phyloP scores from a whole-genome alignment of 2,797 vertebrate species.

The Etheostoma perlongum region DNA sequence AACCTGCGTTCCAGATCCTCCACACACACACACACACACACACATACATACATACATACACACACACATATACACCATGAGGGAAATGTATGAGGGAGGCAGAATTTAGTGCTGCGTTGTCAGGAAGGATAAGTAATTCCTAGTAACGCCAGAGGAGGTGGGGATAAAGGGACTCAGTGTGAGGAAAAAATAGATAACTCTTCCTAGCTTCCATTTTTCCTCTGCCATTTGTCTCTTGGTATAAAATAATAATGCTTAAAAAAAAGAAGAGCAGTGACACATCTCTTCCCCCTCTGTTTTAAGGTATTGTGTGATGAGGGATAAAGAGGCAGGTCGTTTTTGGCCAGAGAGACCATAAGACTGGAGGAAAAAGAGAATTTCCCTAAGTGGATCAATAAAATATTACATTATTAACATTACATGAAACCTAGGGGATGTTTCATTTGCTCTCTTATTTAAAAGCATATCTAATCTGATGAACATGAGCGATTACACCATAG shows the following conservation, averaged over 20 bases:
- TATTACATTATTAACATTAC: conserved; percentile 50
- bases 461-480: conserved; percentile 30
- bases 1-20: conserved; percentile 74
- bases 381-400: conserved; percentile 48
- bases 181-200: conserved; percentile 72
- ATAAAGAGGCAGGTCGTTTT: conserved; percentile 24
- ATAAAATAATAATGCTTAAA: conserved; percentile 68
- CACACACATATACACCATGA: conserved; percentile 28
- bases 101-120: conserved; percentile 79
- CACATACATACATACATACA: conserved; percentile 28
- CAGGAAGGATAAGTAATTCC: conserved; percentile 80
- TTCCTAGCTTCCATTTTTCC: conserved; percentile 54
- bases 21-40: conserved; percentile 28
- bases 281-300: conserved; percentile 40
- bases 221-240: conserved; percentile 66
- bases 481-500: conserved; percentile 23
- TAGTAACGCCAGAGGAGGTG: conserved; percentile 72
- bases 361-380: conserved; percentile 34
- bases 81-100: conserved; percentile 70
- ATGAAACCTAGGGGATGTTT: conserved; percentile 14
- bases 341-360: conserved; percentile 2
- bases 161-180: conserved; percentile 69
- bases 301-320: conserved; percentile 21
- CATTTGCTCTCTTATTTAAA: conserved; percentile 41
- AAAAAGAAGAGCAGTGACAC: conserved; percentile 42